A percentile compares a stretch with the other conserved stretches of the same genome.
phyloP scores from a whole-genome alignment of 2,113 vertebrate genomes.

The Plecturocebus donacophilus region DNA sequence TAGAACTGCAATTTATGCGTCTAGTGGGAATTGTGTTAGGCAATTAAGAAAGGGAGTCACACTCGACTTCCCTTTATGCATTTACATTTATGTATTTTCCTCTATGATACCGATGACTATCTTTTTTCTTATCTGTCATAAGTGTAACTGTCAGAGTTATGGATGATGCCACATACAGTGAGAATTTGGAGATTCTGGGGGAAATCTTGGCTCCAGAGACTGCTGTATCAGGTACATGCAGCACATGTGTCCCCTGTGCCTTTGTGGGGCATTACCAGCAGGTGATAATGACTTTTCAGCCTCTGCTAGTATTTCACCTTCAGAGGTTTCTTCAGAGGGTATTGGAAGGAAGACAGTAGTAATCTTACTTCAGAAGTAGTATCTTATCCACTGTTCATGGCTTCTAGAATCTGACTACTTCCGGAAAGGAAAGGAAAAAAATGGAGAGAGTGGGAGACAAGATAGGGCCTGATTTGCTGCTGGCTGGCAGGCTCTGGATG shows the following conservation, averaged over 20 bases:
- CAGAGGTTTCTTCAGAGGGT: neutral
- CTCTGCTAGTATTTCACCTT: neutral
- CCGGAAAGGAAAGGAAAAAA: neutral
- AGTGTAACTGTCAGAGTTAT: constrained; percentile 56
- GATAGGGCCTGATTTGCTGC: fast-evolving
- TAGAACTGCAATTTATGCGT: constrained; percentile 88
- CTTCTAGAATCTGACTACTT: neutral
- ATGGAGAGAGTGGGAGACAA: neutral
- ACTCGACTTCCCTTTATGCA: constrained; percentile 83
- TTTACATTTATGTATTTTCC: constrained; percentile 82
- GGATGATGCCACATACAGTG: neutral
- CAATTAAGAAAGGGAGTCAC: constrained; percentile 87
- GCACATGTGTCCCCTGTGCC: neutral
- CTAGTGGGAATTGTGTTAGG: constrained; percentile 85
- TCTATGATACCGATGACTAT: constrained; percentile 66
- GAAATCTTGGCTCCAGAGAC: constrained; percentile 47
- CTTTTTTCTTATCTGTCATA: constrained; percentile 72
- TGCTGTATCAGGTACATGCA: constrained; percentile 24
- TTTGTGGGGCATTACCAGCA: neutral
- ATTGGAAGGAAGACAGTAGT: neutral
- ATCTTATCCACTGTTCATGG: neutral
- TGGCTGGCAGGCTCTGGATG: fast-evolving
- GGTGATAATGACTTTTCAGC: neutral
- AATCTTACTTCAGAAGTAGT: neutral
- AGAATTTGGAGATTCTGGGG: constrained; percentile 18